These are phyloP conservation scores for Acleris laterana DNA, from an alignment of 2,888 invertebrate species.

Conservation along the genomic window DNA sequence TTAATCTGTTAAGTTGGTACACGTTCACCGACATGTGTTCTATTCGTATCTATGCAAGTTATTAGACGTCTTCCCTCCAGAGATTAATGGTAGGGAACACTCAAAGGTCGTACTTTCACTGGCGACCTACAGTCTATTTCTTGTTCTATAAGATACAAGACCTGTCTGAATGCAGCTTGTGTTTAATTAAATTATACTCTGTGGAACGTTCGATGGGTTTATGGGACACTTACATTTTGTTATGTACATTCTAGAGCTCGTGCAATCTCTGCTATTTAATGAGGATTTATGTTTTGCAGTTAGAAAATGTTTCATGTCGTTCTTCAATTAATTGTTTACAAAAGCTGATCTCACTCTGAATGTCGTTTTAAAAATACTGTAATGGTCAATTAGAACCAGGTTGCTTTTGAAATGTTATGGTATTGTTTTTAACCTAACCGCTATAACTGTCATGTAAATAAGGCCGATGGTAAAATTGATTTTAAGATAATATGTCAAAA, in stretches of 20 bases:
- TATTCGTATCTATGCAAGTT: slow-evolving; percentile 32
- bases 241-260: not conserved
- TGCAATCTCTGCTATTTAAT: too few species aligned
- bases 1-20: slow-evolving; percentile 30
- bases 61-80: slow-evolving; percentile 37
- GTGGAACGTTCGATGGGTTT: slow-evolving; percentile 12
- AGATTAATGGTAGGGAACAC: slow-evolving; percentile 40
- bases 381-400: too few species aligned
- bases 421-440: too few species aligned
- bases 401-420: too few species aligned
- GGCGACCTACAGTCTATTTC: slow-evolving; percentile 32
- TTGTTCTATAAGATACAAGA: slow-evolving; percentile 20
- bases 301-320: too few species aligned
- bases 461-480: too few species aligned
- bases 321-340: too few species aligned
- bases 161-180: slow-evolving; percentile 16
- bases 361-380: too few species aligned
- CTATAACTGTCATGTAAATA: too few species aligned
- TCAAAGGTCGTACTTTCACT: slow-evolving; percentile 41
- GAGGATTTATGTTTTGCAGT: too few species aligned
- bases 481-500: too few species aligned
- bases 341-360: too few species aligned
- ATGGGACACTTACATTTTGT: slow-evolving; percentile 11
- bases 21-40: slow-evolving; percentile 29
- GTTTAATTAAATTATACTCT: slow-evolving; percentile 30